Conservation (phyloP, 2,797 vertebrate species). For the Anguilla pacifica region DNA sequence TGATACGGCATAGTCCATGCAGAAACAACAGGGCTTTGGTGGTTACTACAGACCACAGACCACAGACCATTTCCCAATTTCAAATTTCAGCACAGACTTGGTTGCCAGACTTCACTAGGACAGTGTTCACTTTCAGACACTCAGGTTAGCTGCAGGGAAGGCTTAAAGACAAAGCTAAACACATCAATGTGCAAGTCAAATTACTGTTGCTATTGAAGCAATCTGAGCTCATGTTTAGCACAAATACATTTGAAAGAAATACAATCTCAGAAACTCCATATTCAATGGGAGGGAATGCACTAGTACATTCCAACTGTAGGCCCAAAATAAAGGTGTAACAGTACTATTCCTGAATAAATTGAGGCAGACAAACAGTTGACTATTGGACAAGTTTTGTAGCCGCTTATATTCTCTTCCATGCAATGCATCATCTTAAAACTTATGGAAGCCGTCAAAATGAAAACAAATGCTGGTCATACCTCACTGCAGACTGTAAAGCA, state of each 20-base stretch:
- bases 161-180: slow-evolving; percentile 3
- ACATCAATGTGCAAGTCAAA: neutral
- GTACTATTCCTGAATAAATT: neutral
- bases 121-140: neutral
- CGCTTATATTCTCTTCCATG: neutral
- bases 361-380: neutral
- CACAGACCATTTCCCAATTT: neutral
- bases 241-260: neutral
- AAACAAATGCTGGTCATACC: neutral
- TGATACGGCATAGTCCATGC: neutral
- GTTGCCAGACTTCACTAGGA: neutral
- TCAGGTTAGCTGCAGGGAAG: slow-evolving; percentile 1
- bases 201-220: neutral
- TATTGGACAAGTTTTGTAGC: no score
- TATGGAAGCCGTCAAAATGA: neutral
- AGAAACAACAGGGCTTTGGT: slow-evolving; percentile 28
- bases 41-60: neutral
- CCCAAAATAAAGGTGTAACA: neutral
- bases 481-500: neutral
- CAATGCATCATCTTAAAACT: neutral
- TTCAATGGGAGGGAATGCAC: neutral
- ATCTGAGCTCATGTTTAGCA: neutral
- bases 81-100: neutral
- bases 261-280: neutral
- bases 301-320: neutral